Evolutionary conservation across 2,797 vertebrate species (phyloP).

Genomic region (Hafferia zeledoni): DNA sequence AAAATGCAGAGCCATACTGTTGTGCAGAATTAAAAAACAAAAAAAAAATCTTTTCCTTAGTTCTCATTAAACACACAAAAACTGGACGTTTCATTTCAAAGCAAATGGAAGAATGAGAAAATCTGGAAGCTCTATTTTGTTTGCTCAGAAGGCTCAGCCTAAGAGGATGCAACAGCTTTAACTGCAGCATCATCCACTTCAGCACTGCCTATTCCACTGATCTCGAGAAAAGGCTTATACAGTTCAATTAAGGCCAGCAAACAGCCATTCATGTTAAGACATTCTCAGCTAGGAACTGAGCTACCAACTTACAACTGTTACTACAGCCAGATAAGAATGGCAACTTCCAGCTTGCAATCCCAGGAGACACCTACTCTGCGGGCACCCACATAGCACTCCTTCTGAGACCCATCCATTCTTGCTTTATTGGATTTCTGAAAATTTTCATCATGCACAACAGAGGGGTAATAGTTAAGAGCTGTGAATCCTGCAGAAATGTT

Average conservation of each 20-base stretch:
- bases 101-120: neutral
- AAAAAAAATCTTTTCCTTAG: neutral
- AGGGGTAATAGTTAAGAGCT: neutral
- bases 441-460: neutral
- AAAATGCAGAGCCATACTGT: neutral
- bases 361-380: neutral
- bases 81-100: neutral
- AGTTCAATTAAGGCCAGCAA: neutral
- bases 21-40: neutral
- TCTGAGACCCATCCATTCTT: neutral
- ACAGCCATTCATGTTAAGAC: neutral
- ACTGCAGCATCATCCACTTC: neutral
- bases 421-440: neutral
- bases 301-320: neutral
- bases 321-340: neutral
- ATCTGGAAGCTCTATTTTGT: neutral
- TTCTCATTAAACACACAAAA: neutral
- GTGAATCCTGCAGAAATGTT: neutral
- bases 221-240: accelerated
- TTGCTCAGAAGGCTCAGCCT: neutral
- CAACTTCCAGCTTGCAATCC: neutral
- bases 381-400: neutral
- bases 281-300: neutral
- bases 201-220: neutral
- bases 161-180: conserved; percentile 29